Evolutionary conservation across 2,113 vertebrate species (phyloP).

Genomic region (Corapipo altera): DNA sequence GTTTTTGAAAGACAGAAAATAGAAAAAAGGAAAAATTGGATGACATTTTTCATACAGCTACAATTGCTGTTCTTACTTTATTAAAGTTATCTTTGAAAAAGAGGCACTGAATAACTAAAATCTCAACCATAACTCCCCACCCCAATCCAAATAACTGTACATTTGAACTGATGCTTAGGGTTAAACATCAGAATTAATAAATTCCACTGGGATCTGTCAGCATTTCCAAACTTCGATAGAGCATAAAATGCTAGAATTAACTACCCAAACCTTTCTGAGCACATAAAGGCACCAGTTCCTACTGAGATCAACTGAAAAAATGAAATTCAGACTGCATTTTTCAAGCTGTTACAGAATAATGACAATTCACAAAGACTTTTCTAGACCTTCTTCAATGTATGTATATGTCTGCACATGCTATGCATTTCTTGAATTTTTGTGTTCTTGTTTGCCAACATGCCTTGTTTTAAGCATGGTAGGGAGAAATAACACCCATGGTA

Average conservation of each 20-base stretch:
- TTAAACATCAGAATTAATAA: conserved; percentile 63
- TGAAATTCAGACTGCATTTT: background rate
- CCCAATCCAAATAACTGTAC: background rate
- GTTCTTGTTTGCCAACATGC: background rate
- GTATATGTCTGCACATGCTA: background rate
- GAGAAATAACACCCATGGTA: background rate
- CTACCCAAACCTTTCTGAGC: conserved; percentile 4
- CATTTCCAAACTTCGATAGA: conserved; percentile 44
- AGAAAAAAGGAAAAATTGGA: background rate
- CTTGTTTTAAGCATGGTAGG: background rate
- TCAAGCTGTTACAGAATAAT: background rate
- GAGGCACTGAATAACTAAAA: background rate
- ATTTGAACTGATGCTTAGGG: conserved; percentile 42
- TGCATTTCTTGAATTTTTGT: background rate
- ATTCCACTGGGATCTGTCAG: conserved; percentile 50
- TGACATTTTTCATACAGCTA: background rate
- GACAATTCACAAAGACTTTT: background rate
- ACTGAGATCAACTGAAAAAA: background rate
- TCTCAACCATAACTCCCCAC: background rate
- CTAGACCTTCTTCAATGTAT: background rate
- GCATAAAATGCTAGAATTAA: conserved; percentile 62
- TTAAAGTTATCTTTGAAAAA: background rate
- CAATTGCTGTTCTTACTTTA: background rate
- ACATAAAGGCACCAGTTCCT: background rate
- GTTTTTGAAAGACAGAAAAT: background rate